Evolutionary conservation across 2,888 invertebrate genomes (phyloP).

Genomic region (Drymonia ruficornis): DNA sequence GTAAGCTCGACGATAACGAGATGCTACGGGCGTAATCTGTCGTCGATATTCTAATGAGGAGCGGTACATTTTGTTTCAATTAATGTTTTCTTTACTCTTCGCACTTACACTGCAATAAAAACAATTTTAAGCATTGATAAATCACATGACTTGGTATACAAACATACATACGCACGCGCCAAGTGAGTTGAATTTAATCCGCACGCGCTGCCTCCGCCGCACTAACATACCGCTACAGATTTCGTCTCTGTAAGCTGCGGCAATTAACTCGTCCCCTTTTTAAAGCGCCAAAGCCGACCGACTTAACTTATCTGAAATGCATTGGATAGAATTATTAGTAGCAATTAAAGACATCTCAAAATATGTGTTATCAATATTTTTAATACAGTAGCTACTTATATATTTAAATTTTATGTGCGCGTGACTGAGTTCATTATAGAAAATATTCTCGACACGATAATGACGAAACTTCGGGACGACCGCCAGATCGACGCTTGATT

Average conservation of each 20-base stretch:
- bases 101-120: too few species aligned
- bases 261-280: conserved; percentile 72
- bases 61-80: neutral
- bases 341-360: conserved; percentile 75
- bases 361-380: conserved; percentile 81
- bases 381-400: conserved; percentile 80
- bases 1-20: conserved; percentile 59
- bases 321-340: conserved; percentile 79
- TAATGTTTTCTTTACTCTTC: too few species aligned
- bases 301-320: conserved; percentile 69
- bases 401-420: conserved; percentile 80
- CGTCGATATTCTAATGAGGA: conserved; percentile 16
- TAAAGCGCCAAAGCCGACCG: conserved; percentile 56
- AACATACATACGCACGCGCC: too few species aligned
- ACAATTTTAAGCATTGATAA: too few species aligned
- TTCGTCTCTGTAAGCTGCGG: conserved; percentile 56
- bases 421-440: conserved; percentile 77
- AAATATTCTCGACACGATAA: conserved; percentile 64
- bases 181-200: conserved; percentile 16
- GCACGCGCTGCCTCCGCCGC: conserved; percentile 57
- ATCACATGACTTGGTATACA: too few species aligned
- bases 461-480: conserved; percentile 44
- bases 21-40: conserved; percentile 39
- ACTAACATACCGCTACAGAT: conserved; percentile 55
- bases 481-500: conserved; percentile 5